These are phyloP conservation scores for Thalassaphorura encarpata DNA, from an alignment of 1,140 invertebrate species.

Conservation along the genomic window DNA sequence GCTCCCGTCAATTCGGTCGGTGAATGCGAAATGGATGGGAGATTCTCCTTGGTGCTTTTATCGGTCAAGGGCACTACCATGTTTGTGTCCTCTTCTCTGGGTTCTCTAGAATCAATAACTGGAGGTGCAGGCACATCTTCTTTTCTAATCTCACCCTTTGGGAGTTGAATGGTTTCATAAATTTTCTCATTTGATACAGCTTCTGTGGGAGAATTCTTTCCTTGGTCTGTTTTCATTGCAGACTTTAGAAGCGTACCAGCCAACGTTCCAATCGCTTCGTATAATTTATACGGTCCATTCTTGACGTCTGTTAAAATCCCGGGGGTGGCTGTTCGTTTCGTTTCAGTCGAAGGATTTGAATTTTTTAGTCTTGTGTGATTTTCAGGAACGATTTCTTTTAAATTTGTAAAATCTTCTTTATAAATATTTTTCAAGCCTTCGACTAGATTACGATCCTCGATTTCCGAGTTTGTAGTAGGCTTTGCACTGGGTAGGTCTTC, in stretches of 20 bases:
- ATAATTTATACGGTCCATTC: background rate
- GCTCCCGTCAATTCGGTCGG: too few species aligned
- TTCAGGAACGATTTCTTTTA: background rate
- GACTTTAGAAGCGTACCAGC: background rate
- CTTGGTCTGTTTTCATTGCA: background rate
- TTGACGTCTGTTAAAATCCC: background rate
- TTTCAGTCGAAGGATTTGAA: too few species aligned
- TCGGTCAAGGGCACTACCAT: conserved; percentile 5
- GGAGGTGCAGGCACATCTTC: too few species aligned
- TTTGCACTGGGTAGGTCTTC: too few species aligned
- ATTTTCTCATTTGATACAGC: conserved; percentile 12
- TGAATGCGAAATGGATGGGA: background rate
- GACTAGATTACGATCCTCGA: conserved; percentile 41
- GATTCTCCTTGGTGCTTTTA: background rate
- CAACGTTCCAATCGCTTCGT: conserved; percentile 7
- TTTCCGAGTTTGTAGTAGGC: too few species aligned
- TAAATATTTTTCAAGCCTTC: conserved; percentile 18
- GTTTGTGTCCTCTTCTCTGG: too few species aligned
- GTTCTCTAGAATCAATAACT: too few species aligned
- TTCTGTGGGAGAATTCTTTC: too few species aligned
- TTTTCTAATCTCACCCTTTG: too few species aligned
- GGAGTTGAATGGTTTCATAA: conserved; percentile 13
- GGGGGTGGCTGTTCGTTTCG: too few species aligned
- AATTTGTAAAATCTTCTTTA: conserved; percentile 6
- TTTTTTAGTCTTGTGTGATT: background rate